phyloP scores from a whole-genome alignment of 2,797 vertebrate genomes.

The Cryptoblepharus egeriae region DNA sequence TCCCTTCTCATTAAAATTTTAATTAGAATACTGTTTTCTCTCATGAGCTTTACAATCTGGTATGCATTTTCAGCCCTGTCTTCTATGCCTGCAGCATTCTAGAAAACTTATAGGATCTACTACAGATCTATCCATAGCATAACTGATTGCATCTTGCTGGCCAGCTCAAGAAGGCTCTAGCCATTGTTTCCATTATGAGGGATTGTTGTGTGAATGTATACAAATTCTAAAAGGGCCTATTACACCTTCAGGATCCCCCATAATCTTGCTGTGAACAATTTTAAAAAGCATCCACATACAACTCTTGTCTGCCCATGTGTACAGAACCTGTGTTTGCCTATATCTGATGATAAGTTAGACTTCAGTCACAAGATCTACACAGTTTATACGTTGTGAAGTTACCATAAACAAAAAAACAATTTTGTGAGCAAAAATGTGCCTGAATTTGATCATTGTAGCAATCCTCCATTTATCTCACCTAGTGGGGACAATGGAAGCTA shows the following conservation, averaged over 20 bases:
- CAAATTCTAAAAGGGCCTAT: constrained; percentile 84
- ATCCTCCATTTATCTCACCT: background rate
- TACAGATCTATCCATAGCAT: background rate
- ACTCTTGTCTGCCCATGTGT: constrained; percentile 88
- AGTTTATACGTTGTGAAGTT: background rate
- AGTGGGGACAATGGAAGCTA: background rate
- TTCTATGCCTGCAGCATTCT: background rate
- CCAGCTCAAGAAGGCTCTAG: background rate
- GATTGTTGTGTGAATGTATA: background rate
- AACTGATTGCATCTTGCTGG: background rate
- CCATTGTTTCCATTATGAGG: background rate
- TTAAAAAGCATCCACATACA: constrained; percentile 96
- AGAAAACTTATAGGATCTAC: background rate
- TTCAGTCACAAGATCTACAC: background rate
- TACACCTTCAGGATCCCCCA: constrained; percentile 86
- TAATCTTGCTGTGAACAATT: constrained; percentile 91
- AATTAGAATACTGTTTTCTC: background rate
- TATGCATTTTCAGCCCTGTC: background rate
- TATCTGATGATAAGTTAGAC: background rate
- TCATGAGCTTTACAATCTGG: accelerated
- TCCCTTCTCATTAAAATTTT: background rate
- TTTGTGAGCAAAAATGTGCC: too few species aligned
- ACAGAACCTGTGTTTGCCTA: background rate
- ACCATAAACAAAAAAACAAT: background rate
- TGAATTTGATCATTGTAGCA: background rate